Conservation (phyloP, 2,888 invertebrate genomes). For the Drosophila neoperkinsi region DNA sequence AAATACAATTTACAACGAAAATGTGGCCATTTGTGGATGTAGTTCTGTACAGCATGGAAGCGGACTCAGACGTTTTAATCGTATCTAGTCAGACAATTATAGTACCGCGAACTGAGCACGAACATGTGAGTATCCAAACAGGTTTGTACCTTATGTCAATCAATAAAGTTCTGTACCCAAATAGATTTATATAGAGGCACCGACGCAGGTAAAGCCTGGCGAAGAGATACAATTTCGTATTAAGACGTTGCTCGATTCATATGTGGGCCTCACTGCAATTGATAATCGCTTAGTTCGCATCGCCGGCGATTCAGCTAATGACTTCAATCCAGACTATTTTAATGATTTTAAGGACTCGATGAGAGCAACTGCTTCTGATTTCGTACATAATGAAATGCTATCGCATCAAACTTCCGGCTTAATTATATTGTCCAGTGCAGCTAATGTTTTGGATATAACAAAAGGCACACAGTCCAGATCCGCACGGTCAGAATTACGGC, state of each 20-base stretch:
- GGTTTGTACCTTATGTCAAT: neutral
- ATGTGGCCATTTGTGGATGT: slow-evolving; percentile 39
- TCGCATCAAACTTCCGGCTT: slow-evolving; percentile 13
- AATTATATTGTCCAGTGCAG: slow-evolving; percentile 24
- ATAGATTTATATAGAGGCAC: slow-evolving; percentile 24
- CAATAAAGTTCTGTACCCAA: neutral
- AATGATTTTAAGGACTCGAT: slow-evolving; percentile 5
- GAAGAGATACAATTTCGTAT: slow-evolving; percentile 10
- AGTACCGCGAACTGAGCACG: slow-evolving; percentile 7
- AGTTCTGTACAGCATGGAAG: slow-evolving; percentile 23
- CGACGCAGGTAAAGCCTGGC: slow-evolving; percentile 15
- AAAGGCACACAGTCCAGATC: neutral
- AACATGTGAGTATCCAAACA: slow-evolving; percentile 14
- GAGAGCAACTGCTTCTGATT: neutral
- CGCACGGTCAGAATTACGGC: neutral
- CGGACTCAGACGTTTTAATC: neutral
- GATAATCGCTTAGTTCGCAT: slow-evolving; percentile 1
- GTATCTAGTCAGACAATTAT: slow-evolving; percentile 10
- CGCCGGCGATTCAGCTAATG: neutral
- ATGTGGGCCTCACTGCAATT: slow-evolving; percentile 27
- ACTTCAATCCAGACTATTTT: slow-evolving; percentile 11
- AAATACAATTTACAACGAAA: slow-evolving; percentile 2
- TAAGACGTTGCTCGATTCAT: slow-evolving; percentile 22
- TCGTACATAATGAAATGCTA: neutral
- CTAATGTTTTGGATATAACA: neutral